Evolutionary conservation across 2,113 vertebrate genomes (phyloP).

Genomic region (Xiphophorus hellerii): DNA sequence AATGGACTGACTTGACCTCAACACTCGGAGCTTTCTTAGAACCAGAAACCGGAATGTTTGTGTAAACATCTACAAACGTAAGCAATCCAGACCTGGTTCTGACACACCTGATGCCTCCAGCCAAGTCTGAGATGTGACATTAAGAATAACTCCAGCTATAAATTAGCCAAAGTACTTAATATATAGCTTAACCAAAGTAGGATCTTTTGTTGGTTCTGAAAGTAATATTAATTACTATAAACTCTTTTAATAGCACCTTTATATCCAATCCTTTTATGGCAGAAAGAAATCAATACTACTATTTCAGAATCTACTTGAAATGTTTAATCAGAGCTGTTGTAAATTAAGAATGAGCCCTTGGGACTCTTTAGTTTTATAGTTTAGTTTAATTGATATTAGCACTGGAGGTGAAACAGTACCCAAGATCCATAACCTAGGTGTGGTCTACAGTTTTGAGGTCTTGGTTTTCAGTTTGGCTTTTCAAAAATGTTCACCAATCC

Average conservation of each 20-base stretch:
- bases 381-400: background rate
- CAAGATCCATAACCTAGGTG: too few relatives aligned
- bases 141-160: slow-evolving; percentile 13
- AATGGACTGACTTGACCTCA: slow-evolving; percentile 45
- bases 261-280: background rate
- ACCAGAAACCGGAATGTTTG: slow-evolving; percentile 24
- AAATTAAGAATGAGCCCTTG: too few relatives aligned
- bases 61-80: background rate
- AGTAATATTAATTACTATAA: slow-evolving; percentile 10
- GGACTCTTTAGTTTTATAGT: too few relatives aligned
- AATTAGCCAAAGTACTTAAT: background rate
- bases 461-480: too few relatives aligned
- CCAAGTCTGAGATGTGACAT: slow-evolving; percentile 21
- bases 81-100: slow-evolving; percentile 13
- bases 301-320: background rate
- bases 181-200: slow-evolving; percentile 1
- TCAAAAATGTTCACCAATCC: too few relatives aligned
- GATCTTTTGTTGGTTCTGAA: slow-evolving; percentile 17
- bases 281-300: background rate
- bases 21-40: slow-evolving; percentile 23
- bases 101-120: slow-evolving; percentile 15
- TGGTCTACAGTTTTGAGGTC: too few relatives aligned
- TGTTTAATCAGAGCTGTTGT: too few relatives aligned
- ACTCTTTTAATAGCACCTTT: background rate
- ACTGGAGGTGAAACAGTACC: background rate